Evolutionary conservation across 92 coral and sea anemone species (phyloP).

Genomic region (Porites rus): DNA sequence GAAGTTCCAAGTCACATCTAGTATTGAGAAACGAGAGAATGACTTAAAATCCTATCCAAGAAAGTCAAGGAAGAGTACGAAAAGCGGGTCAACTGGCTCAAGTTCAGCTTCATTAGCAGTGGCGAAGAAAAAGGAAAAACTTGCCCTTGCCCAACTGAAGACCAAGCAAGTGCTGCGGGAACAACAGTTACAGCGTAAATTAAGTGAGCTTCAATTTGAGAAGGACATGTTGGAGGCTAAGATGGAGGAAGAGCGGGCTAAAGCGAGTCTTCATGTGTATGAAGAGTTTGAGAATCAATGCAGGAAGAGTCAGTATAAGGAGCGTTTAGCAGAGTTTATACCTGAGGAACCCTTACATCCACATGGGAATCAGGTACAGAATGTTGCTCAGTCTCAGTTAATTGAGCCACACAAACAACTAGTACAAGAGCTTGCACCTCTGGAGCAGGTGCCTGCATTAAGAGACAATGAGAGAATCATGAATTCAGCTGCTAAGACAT

Average conservation of each 20-base stretch:
- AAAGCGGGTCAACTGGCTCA: no score
- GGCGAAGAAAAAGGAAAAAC: slow-evolving; percentile 13
- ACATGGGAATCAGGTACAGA: neutral
- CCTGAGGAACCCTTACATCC: neutral
- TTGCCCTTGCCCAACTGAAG: slow-evolving; percentile 16
- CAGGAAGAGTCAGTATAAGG: neutral
- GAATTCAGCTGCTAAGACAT: neutral
- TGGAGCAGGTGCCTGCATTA: neutral
- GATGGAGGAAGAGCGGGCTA: slow-evolving; percentile 18
- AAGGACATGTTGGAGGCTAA: slow-evolving; percentile 19
- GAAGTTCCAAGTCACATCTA: neutral
- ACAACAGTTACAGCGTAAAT: slow-evolving; percentile 6
- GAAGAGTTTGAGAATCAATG: slow-evolving; percentile 1
- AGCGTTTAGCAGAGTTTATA: slow-evolving; percentile 14
- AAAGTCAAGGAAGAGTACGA: neutral
- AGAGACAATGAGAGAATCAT: neutral
- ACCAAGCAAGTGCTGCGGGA: neutral
- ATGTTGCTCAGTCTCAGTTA: neutral
- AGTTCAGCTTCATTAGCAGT: neutral
- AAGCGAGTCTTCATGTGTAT: neutral
- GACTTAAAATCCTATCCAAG: neutral
- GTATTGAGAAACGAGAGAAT: neutral
- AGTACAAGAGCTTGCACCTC: slow-evolving; percentile 7
- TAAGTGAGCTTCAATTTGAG: neutral
- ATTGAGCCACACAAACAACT: neutral